Base-by-base conservation (phyloP, 2,797 vertebrate species). In the Pangasius macronema region DNA sequence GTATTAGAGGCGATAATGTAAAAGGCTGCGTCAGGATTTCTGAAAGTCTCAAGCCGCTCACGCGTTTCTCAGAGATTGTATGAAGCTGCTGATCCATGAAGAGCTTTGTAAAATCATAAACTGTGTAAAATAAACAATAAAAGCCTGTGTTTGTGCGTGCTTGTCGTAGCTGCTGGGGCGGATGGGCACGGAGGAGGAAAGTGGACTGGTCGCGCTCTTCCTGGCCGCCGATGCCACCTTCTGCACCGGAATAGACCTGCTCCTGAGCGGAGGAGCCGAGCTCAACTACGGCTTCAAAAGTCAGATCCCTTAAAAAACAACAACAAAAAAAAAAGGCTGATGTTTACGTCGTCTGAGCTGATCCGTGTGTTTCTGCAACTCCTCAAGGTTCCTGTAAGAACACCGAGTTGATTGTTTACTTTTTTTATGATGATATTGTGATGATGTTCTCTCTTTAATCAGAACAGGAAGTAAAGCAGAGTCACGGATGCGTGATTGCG, bases 161-260 rank as follows among this genome's bases (percentile, higher is more conserved):
- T 14, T 65, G 53, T 57, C 10, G 87, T 94, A 98, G 97, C 93
- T 97, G 84, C 90, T 97, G 87, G 97, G 96, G 39, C 95, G 95
- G 0, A 96, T 98, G 96, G 97, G 97, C 59, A 96, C 94, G 0
- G 94, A 96, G 33, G 93, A 91, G 0, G 97, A 97, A 88, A 95
- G 95, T 42, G 97, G 95, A 2, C 93, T 94, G 13, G 94, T 95
- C 0, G 96, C 94, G 0, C 73, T 97, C 18, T 97, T 94, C 87
- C 94, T 98, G 18, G 97, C 97, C 0, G 94, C 95, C 0, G 96
- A 97, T 0, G 96, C 95, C 0, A 95, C 94, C 1, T 97, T 96
- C 92, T 97, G 96, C 93, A 97, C 97, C 0, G 97, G 96, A 24
- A 93, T 95, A 0, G 96, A 97, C 67, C 90, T 97, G 84, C 91